These are phyloP conservation scores for Myotis lucifugus DNA, from an alignment of 2,113 vertebrate genomes.

Conservation along the genomic window DNA sequence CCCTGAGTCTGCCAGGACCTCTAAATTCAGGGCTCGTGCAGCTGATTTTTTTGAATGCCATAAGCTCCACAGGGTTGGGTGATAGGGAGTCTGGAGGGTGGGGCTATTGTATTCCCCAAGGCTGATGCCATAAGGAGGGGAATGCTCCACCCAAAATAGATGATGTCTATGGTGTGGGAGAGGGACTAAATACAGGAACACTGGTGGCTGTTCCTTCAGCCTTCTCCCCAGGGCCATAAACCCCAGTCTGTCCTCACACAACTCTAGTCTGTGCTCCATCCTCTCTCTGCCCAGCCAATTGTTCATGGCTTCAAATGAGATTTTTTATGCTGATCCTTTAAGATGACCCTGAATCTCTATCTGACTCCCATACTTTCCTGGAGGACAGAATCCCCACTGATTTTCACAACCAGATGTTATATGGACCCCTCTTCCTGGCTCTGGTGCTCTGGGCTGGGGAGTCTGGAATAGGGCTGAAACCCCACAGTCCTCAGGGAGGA, in stretches of 20 bases:
- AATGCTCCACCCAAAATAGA: neutral
- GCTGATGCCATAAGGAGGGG: neutral
- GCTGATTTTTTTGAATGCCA: neutral
- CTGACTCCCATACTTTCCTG: neutral
- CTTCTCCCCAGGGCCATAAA: neutral
- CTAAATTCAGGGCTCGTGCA: neutral
- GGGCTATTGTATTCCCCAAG: neutral
- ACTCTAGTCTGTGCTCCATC: neutral
- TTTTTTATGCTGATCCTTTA: neutral
- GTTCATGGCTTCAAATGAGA: neutral
- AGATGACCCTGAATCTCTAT: neutral
- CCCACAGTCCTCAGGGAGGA: neutral
- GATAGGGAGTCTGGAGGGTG: neutral
- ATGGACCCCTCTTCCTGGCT: neutral
- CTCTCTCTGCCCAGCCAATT: neutral
- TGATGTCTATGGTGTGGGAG: neutral
- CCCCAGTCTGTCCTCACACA: neutral
- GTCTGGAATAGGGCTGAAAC: neutral
- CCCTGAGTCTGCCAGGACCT: neutral
- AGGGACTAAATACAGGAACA: neutral
- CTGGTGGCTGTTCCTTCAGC: neutral
- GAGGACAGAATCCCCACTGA: neutral
- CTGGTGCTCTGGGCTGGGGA: neutral
- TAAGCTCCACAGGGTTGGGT: neutral
- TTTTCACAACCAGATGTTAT: neutral